Evolutionary conservation across 2,888 invertebrate species (phyloP).

Genomic region (Hetaerina titia): DNA sequence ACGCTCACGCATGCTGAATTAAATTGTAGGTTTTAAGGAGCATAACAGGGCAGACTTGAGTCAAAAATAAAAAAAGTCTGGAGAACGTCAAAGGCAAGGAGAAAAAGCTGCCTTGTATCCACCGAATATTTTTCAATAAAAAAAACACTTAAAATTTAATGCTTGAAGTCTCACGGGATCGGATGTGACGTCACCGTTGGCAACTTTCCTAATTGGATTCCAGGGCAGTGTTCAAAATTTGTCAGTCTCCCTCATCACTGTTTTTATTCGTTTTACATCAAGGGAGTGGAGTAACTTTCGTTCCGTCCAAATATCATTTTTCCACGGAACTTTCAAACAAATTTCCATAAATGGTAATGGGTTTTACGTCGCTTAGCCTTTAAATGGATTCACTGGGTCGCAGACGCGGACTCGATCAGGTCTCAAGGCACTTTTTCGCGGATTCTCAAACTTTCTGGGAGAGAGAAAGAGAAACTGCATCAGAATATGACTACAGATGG

Average conservation of each 20-base stretch:
- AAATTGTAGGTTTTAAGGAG: too few species aligned
- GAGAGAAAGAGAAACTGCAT: neutral
- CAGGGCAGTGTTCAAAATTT: neutral
- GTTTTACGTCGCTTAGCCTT: neutral
- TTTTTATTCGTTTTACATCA: neutral
- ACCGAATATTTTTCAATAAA: neutral
- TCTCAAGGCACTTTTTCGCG: neutral
- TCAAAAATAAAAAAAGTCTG: too few species aligned
- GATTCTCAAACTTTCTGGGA: neutral
- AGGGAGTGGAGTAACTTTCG: neutral
- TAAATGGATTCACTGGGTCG: neutral
- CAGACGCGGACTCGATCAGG: neutral
- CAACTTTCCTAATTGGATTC: neutral
- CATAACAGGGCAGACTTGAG: too few species aligned
- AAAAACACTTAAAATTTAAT: neutral
- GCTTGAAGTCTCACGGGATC: neutral
- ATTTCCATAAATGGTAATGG: neutral
- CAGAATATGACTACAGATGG: too few species aligned
- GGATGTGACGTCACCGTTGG: neutral
- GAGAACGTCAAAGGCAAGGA: too few species aligned
- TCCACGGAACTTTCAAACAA: neutral
- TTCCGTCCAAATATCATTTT: neutral
- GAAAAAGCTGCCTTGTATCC: neutral
- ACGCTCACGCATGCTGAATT: too few species aligned
- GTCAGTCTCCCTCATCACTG: neutral